A percentile compares a stretch with the other conserved stretches of the same genome.
These are phyloP conservation scores for Scomberomorus guttatus DNA, from an alignment of 2,797 vertebrate genomes.

Conservation along the genomic window DNA sequence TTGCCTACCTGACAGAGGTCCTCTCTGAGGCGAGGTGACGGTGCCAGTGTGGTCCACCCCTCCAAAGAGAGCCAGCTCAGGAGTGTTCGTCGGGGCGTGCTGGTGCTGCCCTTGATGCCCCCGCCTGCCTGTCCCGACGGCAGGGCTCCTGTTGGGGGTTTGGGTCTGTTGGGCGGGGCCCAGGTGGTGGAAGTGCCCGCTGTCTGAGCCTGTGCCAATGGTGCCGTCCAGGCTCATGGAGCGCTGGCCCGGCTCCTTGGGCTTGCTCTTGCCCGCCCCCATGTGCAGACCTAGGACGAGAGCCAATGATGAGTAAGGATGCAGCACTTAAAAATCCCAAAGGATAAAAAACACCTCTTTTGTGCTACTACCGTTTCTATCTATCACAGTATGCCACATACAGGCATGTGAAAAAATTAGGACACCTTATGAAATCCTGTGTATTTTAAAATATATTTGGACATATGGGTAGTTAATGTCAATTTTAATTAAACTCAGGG, in stretches of 20 bases:
- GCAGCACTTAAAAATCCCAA: constrained; percentile 27
- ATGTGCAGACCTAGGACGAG: constrained; percentile 84
- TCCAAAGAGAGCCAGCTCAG: constrained; percentile 92
- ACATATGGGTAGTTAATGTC: too few relatives aligned
- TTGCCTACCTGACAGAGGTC: constrained; percentile 79
- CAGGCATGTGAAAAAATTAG: too few relatives aligned
- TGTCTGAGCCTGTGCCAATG: constrained; percentile 79
- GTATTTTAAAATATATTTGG: too few relatives aligned
- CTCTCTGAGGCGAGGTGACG: constrained; percentile 91
- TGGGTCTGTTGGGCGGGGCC: constrained; percentile 89
- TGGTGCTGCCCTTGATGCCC: constrained; percentile 82
- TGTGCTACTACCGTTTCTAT: not conserved
- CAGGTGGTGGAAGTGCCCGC: constrained; percentile 86
- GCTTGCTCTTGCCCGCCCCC: constrained; percentile 97
- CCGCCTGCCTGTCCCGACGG: constrained; percentile 86
- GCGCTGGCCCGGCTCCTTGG: constrained; percentile 93
- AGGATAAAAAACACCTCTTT: constrained; percentile 2
- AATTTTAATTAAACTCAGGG: too few relatives aligned
- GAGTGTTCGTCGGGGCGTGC: constrained; percentile 85
- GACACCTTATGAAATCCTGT: too few relatives aligned
- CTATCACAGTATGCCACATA: too few relatives aligned
- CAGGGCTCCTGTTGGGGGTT: constrained; percentile 91
- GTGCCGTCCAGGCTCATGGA: constrained; percentile 94
- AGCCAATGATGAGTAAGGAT: constrained; percentile 55
- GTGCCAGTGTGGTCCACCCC: constrained; percentile 92